Percentiles rank a stretch among this genome's conserved stretches.
Evolutionary conservation across 2,888 invertebrate species (phyloP).

Genomic region (Andricus quercusramuli): DNA sequence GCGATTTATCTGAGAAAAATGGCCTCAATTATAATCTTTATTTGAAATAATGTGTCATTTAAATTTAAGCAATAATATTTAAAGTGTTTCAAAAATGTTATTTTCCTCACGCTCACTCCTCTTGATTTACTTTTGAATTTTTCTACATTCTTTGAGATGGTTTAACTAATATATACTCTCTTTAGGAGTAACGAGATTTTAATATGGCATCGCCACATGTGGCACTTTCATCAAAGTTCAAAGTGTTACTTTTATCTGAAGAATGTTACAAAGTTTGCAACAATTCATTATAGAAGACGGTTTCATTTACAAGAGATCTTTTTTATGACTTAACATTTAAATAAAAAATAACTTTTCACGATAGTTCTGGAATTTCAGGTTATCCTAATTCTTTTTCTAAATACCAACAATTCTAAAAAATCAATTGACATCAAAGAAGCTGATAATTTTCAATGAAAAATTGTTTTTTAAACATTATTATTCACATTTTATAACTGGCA

Average conservation of each 20-base stretch:
- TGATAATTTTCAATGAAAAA: neutral
- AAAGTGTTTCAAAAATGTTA: neutral
- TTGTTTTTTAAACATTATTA: neutral
- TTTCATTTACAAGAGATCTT: slow-evolving; percentile 15
- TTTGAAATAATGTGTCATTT: neutral
- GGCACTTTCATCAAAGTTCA: slow-evolving; percentile 15
- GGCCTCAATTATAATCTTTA: neutral
- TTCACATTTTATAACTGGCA: neutral
- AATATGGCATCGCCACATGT: neutral
- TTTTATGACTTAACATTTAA: neutral
- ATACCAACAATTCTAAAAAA: neutral
- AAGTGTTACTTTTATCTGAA: slow-evolving; percentile 4
- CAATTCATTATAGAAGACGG: slow-evolving; percentile 35
- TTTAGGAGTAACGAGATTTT: slow-evolving; percentile 1
- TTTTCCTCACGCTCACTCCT: neutral
- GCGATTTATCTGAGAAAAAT: slow-evolving; percentile 10
- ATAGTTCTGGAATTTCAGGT: neutral
- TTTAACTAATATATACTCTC: slow-evolving; percentile 14
- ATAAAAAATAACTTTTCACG: neutral
- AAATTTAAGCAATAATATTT: slow-evolving; percentile 20
- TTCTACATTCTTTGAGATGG: neutral
- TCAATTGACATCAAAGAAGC: neutral
- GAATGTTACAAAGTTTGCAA: slow-evolving; percentile 5
- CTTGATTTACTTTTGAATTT: neutral
- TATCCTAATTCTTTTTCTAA: neutral